Evolutionary conservation across 2,888 invertebrate species (phyloP).

Genomic region (Andricus curvator): DNA sequence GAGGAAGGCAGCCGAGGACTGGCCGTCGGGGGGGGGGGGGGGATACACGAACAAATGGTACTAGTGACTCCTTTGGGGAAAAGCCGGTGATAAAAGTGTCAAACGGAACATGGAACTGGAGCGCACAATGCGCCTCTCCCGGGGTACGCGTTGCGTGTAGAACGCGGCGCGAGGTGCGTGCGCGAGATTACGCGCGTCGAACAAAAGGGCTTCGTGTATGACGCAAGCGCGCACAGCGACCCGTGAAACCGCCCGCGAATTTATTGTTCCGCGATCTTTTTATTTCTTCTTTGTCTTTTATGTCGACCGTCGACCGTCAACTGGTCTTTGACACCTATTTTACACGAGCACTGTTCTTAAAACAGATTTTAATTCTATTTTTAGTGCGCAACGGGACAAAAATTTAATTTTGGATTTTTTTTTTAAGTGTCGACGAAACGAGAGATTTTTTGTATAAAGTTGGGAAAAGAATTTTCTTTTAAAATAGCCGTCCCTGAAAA

Average conservation of each 20-base stretch:
- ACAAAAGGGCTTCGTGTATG: conserved; percentile 30
- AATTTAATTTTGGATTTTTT: too few species aligned
- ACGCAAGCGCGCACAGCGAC: conserved; percentile 37
- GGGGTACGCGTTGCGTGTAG: conserved; percentile 21
- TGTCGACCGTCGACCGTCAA: not conserved
- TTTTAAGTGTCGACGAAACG: too few species aligned
- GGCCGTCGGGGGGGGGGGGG: not conserved
- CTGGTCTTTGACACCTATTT: not conserved
- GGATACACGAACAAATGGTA: conserved; percentile 49
- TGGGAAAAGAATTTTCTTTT: too few species aligned
- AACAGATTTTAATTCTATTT: too few species aligned
- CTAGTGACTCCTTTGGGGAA: conserved; percentile 43
- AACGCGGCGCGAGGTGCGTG: conserved; percentile 42
- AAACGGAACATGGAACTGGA: conserved; percentile 45
- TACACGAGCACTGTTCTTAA: not conserved
- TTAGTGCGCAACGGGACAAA: too few species aligned
- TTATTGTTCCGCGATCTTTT: conserved; percentile 24
- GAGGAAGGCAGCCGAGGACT: conserved; percentile 5
- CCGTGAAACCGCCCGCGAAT: conserved; percentile 34
- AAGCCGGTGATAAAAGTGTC: conserved; percentile 54
- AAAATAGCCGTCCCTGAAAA: too few species aligned
- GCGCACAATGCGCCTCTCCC: conserved; percentile 14
- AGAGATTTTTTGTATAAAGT: too few species aligned
- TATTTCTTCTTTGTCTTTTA: conserved; percentile 23
- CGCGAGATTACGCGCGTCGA: conserved; percentile 52